phyloP scores from a whole-genome alignment of 2,888 invertebrate species.

The Zootermopsis nevadensis region DNA sequence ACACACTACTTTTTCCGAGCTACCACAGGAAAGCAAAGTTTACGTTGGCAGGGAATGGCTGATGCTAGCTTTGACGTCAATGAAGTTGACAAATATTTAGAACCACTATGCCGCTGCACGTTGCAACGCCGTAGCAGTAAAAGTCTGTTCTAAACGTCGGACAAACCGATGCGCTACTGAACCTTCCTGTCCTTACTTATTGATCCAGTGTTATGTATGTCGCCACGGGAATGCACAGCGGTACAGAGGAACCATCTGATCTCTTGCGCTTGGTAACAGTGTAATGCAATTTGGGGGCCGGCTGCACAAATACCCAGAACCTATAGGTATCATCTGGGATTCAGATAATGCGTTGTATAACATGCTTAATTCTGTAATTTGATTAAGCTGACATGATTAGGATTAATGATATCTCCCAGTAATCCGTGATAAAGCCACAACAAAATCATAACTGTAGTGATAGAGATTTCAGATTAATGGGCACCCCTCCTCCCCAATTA shows the following conservation, averaged over 20 bases:
- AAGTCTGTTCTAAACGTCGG: too few relatives aligned
- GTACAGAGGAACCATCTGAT: neutral
- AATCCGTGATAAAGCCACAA: conserved; percentile 9
- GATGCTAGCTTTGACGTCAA: too few relatives aligned
- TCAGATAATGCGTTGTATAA: neutral
- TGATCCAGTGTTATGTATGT: neutral
- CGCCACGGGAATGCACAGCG: neutral
- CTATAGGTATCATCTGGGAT: neutral
- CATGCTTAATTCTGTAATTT: conserved; percentile 16
- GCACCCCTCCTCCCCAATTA: neutral
- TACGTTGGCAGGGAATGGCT: too few relatives aligned
- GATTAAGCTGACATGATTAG: conserved; percentile 20
- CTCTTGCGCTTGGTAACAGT: neutral
- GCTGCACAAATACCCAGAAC: conserved; percentile 5
- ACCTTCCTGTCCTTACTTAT: neutral
- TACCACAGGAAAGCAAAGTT: too few relatives aligned
- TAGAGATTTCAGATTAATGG: conserved; percentile 24
- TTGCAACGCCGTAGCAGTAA: too few relatives aligned
- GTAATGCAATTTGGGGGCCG: neutral
- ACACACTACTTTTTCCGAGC: too few relatives aligned
- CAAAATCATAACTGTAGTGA: neutral
- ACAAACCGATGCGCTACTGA: too few relatives aligned
- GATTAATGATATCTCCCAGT: conserved; percentile 7
- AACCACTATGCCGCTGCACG: too few relatives aligned
- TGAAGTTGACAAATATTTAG: too few relatives aligned